Conservation (phyloP, 2,113 vertebrate species). For the Lathamus discolor region DNA sequence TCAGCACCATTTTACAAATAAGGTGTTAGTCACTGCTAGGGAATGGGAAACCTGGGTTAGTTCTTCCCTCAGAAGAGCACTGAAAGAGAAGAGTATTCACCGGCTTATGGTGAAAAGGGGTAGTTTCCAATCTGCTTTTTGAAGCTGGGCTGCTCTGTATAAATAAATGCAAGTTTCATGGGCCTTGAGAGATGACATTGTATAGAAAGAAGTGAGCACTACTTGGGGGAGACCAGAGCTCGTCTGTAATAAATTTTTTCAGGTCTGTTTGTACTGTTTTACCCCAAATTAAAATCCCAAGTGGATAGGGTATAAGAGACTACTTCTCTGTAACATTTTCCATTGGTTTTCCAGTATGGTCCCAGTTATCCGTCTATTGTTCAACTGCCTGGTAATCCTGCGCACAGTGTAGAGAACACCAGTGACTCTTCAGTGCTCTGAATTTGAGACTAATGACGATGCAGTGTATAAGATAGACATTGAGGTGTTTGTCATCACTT, state of each 20-base stretch:
- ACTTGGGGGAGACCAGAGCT: not conserved
- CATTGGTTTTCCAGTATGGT: not conserved
- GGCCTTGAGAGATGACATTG: not conserved
- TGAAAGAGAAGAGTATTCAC: not conserved
- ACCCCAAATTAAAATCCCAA: not conserved
- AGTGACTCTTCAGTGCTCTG: not conserved
- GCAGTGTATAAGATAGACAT: not conserved
- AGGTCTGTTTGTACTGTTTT: not conserved
- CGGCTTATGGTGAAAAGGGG: not conserved
- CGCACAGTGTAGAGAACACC: not conserved
- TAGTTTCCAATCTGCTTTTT: not conserved
- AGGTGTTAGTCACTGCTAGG: not conserved
- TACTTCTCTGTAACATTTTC: not conserved
- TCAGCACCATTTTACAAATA: not conserved
- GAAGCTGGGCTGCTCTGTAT: not conserved
- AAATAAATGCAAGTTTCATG: not conserved
- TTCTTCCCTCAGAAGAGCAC: not conserved
- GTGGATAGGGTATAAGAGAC: not conserved
- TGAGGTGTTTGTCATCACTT: not conserved
- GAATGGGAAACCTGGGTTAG: not conserved
- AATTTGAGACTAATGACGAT: not conserved
- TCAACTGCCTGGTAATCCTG: not conserved
- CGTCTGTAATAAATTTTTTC: not conserved
- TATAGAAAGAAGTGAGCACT: not conserved
- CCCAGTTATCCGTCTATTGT: not conserved